Evolutionary conservation across 1,140 invertebrate genomes (phyloP).

Genomic region (Venustaconcha ellipsiformis): DNA sequence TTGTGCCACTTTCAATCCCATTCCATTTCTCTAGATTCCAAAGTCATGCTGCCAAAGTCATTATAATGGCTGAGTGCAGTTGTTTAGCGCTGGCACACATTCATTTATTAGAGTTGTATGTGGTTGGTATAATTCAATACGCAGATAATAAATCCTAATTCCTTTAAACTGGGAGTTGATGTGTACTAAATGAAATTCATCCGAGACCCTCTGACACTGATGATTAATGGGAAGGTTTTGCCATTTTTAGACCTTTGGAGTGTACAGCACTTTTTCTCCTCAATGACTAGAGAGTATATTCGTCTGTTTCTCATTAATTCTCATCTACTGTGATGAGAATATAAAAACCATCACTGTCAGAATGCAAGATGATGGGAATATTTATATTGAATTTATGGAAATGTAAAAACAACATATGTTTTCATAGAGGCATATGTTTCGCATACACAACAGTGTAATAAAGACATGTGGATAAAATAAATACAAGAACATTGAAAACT

Average conservation of each 20-base stretch:
- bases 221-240: slow-evolving; percentile 22
- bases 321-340: slow-evolving; percentile 15
- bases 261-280: slow-evolving; percentile 27
- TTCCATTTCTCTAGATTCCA: too few relatives aligned
- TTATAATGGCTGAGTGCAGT: too few relatives aligned
- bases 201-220: slow-evolving; percentile 17
- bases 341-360: slow-evolving; percentile 35
- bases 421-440: slow-evolving; percentile 30
- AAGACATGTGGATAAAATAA: too few relatives aligned
- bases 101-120: too few relatives aligned
- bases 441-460: too few relatives aligned
- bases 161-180: slow-evolving; percentile 8
- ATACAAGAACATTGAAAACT: too few relatives aligned
- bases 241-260: slow-evolving; percentile 16
- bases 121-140: too few relatives aligned
- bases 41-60: too few relatives aligned
- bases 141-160: too few relatives aligned
- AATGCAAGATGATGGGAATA: slow-evolving; percentile 33
- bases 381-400: slow-evolving; percentile 39
- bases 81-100: too few relatives aligned
- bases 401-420: slow-evolving; percentile 29
- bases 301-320: slow-evolving; percentile 32
- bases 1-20: too few relatives aligned
- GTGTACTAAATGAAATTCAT: slow-evolving; percentile 26
- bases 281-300: slow-evolving; percentile 19